Conservation (phyloP, 2,888 invertebrate genomes). For the Dasypogon diadema region DNA sequence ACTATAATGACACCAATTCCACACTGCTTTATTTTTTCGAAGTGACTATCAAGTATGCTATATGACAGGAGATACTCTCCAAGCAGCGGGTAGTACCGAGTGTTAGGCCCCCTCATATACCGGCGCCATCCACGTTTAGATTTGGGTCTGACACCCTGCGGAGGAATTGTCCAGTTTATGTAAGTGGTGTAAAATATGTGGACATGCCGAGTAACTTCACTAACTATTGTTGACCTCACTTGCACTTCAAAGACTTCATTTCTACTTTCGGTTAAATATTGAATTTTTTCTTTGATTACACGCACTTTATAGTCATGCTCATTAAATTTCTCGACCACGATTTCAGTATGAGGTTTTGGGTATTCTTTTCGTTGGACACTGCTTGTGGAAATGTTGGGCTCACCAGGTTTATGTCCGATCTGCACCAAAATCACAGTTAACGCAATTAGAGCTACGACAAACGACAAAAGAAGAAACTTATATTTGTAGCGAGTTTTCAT, state of each 20-base stretch:
- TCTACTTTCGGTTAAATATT: conserved; percentile 62
- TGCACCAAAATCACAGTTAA: conserved; percentile 65
- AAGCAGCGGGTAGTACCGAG: conserved; percentile 65
- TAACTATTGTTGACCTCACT: conserved; percentile 27
- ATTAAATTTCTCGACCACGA: conserved; percentile 68
- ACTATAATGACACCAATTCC: conserved; percentile 73
- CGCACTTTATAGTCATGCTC: conserved; percentile 66
- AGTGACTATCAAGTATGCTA: conserved; percentile 71
- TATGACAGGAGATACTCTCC: conserved; percentile 64
- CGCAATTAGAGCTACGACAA: conserved; percentile 63
- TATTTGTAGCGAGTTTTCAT: conserved; percentile 67
- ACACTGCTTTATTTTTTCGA: conserved; percentile 72
- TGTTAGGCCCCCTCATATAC: conserved; percentile 56
- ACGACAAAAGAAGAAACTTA: conserved; percentile 64
- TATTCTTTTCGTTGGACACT: conserved; percentile 60
- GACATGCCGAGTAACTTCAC: conserved; percentile 61
- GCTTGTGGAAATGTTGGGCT: conserved; percentile 58
- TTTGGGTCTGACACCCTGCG: not conserved
- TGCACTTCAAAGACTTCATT: conserved; percentile 60
- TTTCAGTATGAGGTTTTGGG: not conserved
- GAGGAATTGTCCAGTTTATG: conserved; percentile 64
- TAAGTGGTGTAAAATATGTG: conserved; percentile 68
- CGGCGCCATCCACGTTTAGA: not conserved
- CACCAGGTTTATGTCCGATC: conserved; percentile 51
- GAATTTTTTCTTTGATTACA: conserved; percentile 66